Evolutionary conservation across 2,797 vertebrate genomes (phyloP).

Genomic region (Halcyon leucocephala): DNA sequence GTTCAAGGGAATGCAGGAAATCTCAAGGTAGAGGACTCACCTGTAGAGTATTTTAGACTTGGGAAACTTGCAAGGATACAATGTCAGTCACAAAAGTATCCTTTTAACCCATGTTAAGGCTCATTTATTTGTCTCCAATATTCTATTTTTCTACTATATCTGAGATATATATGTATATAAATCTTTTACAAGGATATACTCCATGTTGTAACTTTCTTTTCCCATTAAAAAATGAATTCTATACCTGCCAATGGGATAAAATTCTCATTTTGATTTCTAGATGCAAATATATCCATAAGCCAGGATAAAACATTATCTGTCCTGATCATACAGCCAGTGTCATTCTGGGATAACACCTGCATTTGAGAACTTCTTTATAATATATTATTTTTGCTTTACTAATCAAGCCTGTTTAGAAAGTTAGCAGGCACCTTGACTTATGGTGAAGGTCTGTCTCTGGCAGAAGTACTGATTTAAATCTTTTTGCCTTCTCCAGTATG

Average conservation of each 20-base stretch:
- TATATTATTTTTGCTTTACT: conserved; percentile 36
- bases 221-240: conserved; percentile 41
- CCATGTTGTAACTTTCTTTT: neutral
- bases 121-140: conserved; percentile 23
- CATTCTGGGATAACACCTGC: conserved; percentile 39
- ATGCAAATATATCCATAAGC: conserved; percentile 56
- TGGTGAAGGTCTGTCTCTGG: conserved; percentile 33
- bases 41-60: neutral
- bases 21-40: neutral
- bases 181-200: conserved; percentile 6
- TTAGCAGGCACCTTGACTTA: conserved; percentile 63
- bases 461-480: neutral
- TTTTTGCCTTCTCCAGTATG: neutral
- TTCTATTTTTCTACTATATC: conserved; percentile 26
- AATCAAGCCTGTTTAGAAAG: conserved; percentile 53
- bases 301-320: conserved; percentile 53
- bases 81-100: conserved; percentile 11
- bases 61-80: conserved; percentile 55
- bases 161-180: neutral
- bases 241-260: conserved; percentile 57
- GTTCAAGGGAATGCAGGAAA: neutral
- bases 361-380: conserved; percentile 26
- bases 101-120: neutral
- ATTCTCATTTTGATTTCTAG: conserved; percentile 67
- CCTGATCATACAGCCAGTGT: conserved; percentile 20